A percentile compares a stretch with the other conserved stretches of the same genome.
phyloP scores from a whole-genome alignment of 1,140 invertebrate species.

The Sweltsa coloradensis region DNA sequence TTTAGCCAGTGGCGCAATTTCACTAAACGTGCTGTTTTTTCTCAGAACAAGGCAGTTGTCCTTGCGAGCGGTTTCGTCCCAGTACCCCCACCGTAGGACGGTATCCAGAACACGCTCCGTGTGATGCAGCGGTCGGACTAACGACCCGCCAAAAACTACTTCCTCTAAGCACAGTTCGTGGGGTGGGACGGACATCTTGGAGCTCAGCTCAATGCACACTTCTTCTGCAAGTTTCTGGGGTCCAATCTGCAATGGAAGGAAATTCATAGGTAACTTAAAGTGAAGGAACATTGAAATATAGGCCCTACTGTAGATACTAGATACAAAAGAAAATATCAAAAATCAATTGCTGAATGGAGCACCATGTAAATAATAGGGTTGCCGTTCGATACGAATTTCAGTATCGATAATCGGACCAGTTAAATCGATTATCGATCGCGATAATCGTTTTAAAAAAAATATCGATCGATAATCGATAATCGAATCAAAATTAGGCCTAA shows the following conservation, averaged over 20 bases:
- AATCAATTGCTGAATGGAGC: too few species aligned
- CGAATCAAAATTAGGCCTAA: too few species aligned
- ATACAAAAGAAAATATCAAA: too few species aligned
- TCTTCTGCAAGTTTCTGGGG: slow-evolving; percentile 64
- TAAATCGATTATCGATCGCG: too few species aligned
- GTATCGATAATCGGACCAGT: too few species aligned
- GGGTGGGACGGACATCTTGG: slow-evolving; percentile 37
- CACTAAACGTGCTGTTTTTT: slow-evolving; percentile 35
- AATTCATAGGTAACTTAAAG: too few species aligned
- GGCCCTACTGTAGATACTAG: too few species aligned
- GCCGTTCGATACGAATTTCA: too few species aligned
- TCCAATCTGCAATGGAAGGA: slow-evolving; percentile 55
- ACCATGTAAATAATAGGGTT: too few species aligned
- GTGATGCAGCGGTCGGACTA: slow-evolving; percentile 65
- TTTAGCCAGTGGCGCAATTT: slow-evolving; percentile 36
- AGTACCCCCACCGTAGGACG: slow-evolving; percentile 65
- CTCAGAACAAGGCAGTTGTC: slow-evolving; percentile 66
- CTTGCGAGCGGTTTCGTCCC: slow-evolving; percentile 68
- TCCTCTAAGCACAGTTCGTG: slow-evolving; percentile 61
- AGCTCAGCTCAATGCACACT: slow-evolving; percentile 50
- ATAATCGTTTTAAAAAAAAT: too few species aligned
- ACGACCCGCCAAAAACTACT: slow-evolving; percentile 52
- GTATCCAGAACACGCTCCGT: slow-evolving; percentile 58
- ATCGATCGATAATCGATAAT: too few species aligned
- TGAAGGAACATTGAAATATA: too few species aligned